These are phyloP conservation scores for Xylocopa sonorina DNA, from an alignment of 1,140 invertebrate genomes.

Conservation along the genomic window DNA sequence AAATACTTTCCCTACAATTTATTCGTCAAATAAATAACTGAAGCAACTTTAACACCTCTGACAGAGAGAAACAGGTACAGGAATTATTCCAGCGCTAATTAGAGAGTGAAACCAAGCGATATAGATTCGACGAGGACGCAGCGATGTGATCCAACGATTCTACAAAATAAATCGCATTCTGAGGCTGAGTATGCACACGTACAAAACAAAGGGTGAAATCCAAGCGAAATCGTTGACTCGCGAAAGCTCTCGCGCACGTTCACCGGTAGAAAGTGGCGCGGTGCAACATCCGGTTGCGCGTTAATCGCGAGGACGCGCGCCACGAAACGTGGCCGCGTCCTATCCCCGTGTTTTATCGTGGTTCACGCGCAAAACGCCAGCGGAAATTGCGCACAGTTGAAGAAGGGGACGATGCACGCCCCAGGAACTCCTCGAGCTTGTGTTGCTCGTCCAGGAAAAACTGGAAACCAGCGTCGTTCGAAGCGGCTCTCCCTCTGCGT, in stretches of 20 bases:
- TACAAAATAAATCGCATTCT: too few relatives aligned
- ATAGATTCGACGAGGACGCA: too few relatives aligned
- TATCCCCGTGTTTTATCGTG: not conserved
- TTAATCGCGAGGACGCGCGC: not conserved
- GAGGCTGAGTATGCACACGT: not conserved
- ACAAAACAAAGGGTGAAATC: slow-evolving; percentile 32
- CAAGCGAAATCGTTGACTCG: slow-evolving; percentile 23
- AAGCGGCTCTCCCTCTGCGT: not conserved
- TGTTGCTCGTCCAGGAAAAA: not conserved
- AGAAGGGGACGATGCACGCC: not conserved
- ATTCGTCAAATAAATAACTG: too few relatives aligned
- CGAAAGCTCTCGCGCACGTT: slow-evolving; percentile 6
- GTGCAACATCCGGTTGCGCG: slow-evolving; percentile 1
- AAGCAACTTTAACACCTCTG: too few relatives aligned
- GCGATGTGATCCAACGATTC: too few relatives aligned
- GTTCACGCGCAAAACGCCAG: too few relatives aligned
- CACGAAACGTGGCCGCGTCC: not conserved
- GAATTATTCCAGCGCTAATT: too few relatives aligned
- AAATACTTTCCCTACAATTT: too few relatives aligned
- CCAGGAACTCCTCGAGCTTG: not conserved
- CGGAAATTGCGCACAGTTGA: not conserved
- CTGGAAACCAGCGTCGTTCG: not conserved
- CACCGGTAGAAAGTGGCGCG: slow-evolving; percentile 12
- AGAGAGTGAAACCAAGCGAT: too few relatives aligned
- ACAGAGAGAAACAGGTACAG: too few relatives aligned